Conservation (phyloP, 1,140 invertebrate genomes). For the Calliphora vicina region DNA sequence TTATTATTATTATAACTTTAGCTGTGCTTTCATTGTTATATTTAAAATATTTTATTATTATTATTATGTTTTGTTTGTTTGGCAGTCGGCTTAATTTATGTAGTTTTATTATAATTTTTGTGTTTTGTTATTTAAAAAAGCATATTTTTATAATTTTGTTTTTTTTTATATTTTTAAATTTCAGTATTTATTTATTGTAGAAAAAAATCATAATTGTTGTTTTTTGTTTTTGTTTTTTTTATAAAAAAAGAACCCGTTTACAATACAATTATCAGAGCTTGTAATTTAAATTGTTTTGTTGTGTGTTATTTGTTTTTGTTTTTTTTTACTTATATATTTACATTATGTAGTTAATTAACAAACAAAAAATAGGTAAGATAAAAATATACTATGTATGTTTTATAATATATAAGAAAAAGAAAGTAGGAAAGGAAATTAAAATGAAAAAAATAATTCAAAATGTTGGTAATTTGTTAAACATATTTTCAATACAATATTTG, state of each 20-base stretch:
- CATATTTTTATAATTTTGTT: slow-evolving; percentile 36
- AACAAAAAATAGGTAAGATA: neutral
- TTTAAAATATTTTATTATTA: slow-evolving; percentile 42
- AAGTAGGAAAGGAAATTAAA: slow-evolving; percentile 1
- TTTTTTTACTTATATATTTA: slow-evolving; percentile 26
- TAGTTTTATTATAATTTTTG: slow-evolving; percentile 38
- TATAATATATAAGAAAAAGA: slow-evolving; percentile 21
- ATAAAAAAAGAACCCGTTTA: slow-evolving; percentile 26
- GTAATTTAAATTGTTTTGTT: slow-evolving; percentile 33
- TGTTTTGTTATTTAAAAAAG: slow-evolving; percentile 35
- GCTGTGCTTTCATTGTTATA: slow-evolving; percentile 19
- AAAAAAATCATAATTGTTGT: slow-evolving; percentile 20
- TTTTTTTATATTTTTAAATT: neutral
- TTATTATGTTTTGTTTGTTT: slow-evolving; percentile 54
- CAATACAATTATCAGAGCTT: slow-evolving; percentile 48
- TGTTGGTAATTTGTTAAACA: neutral
- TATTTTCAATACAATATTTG: neutral
- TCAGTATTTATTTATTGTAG: slow-evolving; percentile 18
- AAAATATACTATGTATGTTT: slow-evolving; percentile 16
- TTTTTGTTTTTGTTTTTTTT: slow-evolving; percentile 37
- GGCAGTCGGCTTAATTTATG: slow-evolving; percentile 50
- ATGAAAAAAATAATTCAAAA: slow-evolving; percentile 2
- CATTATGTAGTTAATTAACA: slow-evolving; percentile 8
- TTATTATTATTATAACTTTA: neutral
- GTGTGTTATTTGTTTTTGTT: slow-evolving; percentile 10